A percentile compares a stretch with the other conserved stretches of the same genome.
These are phyloP conservation scores for Gephyroberyx darwinii DNA, from an alignment of 2,797 vertebrate genomes.

Conservation along the genomic window DNA sequence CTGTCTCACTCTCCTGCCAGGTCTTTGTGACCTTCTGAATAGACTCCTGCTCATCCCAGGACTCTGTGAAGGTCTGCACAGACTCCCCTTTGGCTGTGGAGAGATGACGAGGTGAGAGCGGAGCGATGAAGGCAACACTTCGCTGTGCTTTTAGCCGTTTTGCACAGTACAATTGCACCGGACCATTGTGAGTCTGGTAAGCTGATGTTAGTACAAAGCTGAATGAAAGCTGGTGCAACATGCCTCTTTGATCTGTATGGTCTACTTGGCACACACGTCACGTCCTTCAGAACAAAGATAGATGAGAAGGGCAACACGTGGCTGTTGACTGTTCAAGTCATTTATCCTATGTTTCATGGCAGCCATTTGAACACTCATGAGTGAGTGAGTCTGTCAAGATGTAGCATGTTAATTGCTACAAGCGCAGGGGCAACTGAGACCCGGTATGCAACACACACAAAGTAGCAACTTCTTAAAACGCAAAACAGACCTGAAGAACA, in stretches of 20 bases:
- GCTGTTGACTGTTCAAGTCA: not conserved
- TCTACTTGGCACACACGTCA: not conserved
- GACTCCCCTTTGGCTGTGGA: slow-evolving; percentile 65
- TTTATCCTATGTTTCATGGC: slow-evolving; percentile 11
- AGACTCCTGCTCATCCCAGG: slow-evolving; percentile 47
- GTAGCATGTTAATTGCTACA: slow-evolving; percentile 21
- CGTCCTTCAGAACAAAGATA: slow-evolving; percentile 20
- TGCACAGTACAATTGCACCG: not conserved
- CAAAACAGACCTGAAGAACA: slow-evolving; percentile 20
- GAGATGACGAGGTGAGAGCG: slow-evolving; percentile 54
- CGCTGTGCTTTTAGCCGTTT: slow-evolving; percentile 45
- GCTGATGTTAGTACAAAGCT: slow-evolving; percentile 60
- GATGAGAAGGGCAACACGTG: slow-evolving; percentile 2
- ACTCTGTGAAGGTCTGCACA: slow-evolving; percentile 48
- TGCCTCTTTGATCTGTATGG: not conserved
- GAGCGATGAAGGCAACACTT: slow-evolving; percentile 27
- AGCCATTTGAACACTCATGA: slow-evolving; percentile 24
- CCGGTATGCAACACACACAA: slow-evolving; percentile 24
- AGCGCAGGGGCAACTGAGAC: slow-evolving; percentile 28
- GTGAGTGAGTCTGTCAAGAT: slow-evolving; percentile 18
- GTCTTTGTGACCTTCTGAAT: slow-evolving; percentile 30
- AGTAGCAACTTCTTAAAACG: slow-evolving; percentile 33
- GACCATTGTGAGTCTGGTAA: slow-evolving; percentile 35
- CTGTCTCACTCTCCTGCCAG: slow-evolving; percentile 41
- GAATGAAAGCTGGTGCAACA: slow-evolving; percentile 20